phyloP scores from a whole-genome alignment of 2,113 vertebrate genomes.

The Vombatus ursinus region DNA sequence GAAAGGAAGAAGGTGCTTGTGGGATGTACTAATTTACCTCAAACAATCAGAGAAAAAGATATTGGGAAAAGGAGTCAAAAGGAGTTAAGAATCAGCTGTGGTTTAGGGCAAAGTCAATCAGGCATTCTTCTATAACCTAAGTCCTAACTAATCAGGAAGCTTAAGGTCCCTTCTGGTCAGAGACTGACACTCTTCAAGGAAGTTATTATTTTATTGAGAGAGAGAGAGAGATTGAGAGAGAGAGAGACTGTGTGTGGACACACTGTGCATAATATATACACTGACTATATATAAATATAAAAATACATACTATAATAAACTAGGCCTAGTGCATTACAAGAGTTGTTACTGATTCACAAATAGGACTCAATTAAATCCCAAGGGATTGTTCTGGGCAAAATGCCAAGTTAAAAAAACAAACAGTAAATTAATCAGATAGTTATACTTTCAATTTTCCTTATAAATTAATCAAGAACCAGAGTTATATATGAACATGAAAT shows the following conservation, averaged over 20 bases:
- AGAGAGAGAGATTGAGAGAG: too few species aligned
- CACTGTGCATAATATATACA: too few species aligned
- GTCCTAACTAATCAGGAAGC: not conserved
- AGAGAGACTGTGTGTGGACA: too few species aligned
- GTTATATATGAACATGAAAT: not conserved
- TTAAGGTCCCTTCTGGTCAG: not conserved
- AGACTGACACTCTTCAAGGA: not conserved
- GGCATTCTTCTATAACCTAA: not conserved
- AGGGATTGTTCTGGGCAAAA: not conserved
- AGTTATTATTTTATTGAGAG: not conserved
- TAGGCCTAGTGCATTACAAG: not conserved
- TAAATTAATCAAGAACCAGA: not conserved
- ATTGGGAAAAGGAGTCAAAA: not conserved
- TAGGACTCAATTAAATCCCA: not conserved
- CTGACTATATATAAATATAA: too few species aligned
- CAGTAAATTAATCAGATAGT: not conserved
- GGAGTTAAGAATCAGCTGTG: not conserved
- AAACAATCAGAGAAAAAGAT: not conserved
- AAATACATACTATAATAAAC: too few species aligned
- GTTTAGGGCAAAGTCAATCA: not conserved
- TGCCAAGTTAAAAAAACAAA: not conserved
- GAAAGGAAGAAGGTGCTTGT: slow-evolving; percentile 52
- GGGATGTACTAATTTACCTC: not conserved
- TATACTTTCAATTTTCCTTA: slow-evolving; percentile 18
- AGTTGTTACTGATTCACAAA: not conserved